Evolutionary conservation across 2,797 vertebrate genomes (phyloP).

Genomic region (Onychomys arenicola): DNA sequence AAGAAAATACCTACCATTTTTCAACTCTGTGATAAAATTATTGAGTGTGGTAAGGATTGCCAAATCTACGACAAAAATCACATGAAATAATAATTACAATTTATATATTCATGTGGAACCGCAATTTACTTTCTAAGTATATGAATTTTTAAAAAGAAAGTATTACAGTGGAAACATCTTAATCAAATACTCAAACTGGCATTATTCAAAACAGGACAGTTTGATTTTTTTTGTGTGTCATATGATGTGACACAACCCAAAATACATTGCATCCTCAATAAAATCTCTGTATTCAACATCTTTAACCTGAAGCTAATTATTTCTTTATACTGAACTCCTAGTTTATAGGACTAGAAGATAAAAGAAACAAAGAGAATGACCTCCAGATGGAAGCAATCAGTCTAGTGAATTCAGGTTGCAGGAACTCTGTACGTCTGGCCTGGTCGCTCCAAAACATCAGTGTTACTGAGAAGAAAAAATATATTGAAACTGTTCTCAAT

Average conservation of each 20-base stretch:
- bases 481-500: slow-evolving; percentile 18
- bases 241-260: background rate
- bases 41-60: background rate
- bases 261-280: background rate
- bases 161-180: slow-evolving; percentile 17
- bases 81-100: background rate
- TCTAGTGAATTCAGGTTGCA: slow-evolving; percentile 32
- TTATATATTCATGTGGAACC: background rate
- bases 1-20: background rate
- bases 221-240: background rate
- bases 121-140: background rate
- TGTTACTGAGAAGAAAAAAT: background rate
- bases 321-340: slow-evolving; percentile 40
- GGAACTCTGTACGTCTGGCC: background rate
- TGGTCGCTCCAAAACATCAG: slow-evolving; percentile 14
- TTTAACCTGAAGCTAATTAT: slow-evolving; percentile 57
- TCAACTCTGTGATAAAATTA: background rate
- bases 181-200: background rate
- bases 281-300: background rate
- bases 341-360: slow-evolving; percentile 40
- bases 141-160: background rate
- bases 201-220: background rate
- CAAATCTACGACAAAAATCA: background rate
- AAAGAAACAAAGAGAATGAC: slow-evolving; percentile 32
- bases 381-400: slow-evolving; percentile 51